Evolutionary conservation across 2,797 vertebrate genomes (phyloP).

Genomic region (Cirrhinus mrigala): DNA sequence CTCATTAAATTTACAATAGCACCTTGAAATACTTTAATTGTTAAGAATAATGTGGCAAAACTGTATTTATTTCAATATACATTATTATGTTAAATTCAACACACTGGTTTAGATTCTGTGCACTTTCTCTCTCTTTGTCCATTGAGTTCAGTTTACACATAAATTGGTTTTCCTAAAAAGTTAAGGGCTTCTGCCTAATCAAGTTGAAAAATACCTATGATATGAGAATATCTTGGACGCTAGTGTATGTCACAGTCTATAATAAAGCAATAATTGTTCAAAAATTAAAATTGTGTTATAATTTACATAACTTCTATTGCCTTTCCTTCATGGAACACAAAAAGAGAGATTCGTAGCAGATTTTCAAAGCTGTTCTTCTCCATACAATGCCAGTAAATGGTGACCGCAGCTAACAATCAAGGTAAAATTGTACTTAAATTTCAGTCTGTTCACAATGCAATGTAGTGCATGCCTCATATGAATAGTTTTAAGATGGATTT

Average conservation of each 20-base stretch:
- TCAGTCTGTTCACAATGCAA: not conserved
- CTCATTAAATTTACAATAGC: conserved; percentile 32
- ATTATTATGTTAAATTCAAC: not conserved
- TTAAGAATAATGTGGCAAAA: not conserved
- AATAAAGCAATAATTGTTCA: not conserved
- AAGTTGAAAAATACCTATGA: not conserved
- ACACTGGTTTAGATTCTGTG: not conserved
- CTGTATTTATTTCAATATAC: not conserved
- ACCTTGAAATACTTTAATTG: conserved; percentile 15
- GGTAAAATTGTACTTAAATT: not conserved
- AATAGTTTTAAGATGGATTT: not conserved
- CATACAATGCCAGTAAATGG: not conserved
- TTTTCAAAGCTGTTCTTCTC: conserved; percentile 1
- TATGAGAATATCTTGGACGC: conserved; percentile 19
- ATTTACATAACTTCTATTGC: not conserved
- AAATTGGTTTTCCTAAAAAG: conserved; percentile 6
- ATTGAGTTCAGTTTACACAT: not conserved
- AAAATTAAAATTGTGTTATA: not conserved
- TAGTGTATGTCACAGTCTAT: not conserved
- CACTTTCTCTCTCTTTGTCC: conserved; percentile 8
- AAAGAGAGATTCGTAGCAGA: not conserved
- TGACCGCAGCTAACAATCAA: not conserved
- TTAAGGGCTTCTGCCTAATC: not conserved
- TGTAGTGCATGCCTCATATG: not conserved
- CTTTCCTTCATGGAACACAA: not conserved